Evolutionary conservation across 30 jellyfish, hydroid and myxozoan genomes (phyloP), one percentile per base, ranked within the genome.

Genomic region (Pelagia noctiluca): DNA sequence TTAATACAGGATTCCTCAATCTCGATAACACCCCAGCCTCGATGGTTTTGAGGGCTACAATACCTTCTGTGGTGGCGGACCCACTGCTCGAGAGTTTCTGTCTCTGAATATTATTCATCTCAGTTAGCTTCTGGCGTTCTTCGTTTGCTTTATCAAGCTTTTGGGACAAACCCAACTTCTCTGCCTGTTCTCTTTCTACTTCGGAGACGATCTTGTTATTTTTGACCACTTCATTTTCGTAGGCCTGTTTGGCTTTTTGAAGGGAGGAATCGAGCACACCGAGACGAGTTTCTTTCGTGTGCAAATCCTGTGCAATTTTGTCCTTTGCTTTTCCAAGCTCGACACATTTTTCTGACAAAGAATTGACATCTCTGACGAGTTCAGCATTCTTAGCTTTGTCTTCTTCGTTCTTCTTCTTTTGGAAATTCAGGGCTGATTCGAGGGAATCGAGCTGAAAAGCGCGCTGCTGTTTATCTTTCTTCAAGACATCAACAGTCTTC

Each of bases 351-450:
- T 86, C 96, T 19, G 83, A 82, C 18, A 86, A 42, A 48, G 61
- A 63, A 57, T 92, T 96, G 4, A 86, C 49, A 19, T 92, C 98
- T 64, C 90, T 75, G 62, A 74, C 79, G 33, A 52, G 62, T 36
- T 48, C 82, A 19, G 64, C 80, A 49, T 29, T 53, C 53, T 67
- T 78, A 28, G 77, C 48, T 46, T 86, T 92, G 63, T 92, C 87
- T 38, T 92, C 92, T 34, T 80, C 98, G 26, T 87, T 80, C 81
- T 92, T 92, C 70, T 79, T 80, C 84, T 73, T 92, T 66, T 92
- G 98, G 25, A 72, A 37, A 31, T 88, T 90, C 16, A 83, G 61
- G 22, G 94, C 89, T 30, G 96, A 95, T 42, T 92, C 98, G 30
- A 87, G 75, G 7, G 95, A 71, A 35, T 92, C 96, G 25, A 92